Evolutionary conservation across 2,797 vertebrate genomes (phyloP), one percentile per base, ranked within the genome.

Genomic region (Darevskia nairensis): DNA sequence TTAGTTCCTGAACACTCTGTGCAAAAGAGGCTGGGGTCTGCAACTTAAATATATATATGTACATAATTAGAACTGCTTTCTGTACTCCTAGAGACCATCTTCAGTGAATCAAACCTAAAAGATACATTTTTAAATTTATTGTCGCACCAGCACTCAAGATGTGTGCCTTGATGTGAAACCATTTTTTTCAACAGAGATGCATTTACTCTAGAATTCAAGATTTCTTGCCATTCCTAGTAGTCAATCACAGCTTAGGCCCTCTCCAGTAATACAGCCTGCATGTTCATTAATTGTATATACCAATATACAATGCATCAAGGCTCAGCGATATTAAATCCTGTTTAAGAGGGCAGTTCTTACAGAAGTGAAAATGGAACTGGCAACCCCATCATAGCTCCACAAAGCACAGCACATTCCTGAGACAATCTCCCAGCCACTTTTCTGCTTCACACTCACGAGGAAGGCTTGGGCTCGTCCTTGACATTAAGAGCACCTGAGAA

Each of bases 11-110:
- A 91, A 99, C 99, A 90, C 99, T 99, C 96, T 99, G 99, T 91
- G 99, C 99, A 97, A 99, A 99, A 0, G 99, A 99, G 46, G 99
- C 99, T 64, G 99, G 99, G 85, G 99, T 99, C 98, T 99, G 99
- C 97, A 99, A 97, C 99, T 99, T 96, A 94, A 97, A 94, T 94
- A 93, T 96, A 93, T 96, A 87, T 82, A 46, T 84, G 21, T 61
- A 92, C 95, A 80, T 88, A 91, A 79, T 82, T 61, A 84, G 85
- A 80, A 79, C 10, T 92, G 88, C 84, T 69, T 29, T 92, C 76
- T 13, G 0, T 1, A 1, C 78, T 90, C 90, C 87, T 85, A 75
- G 90, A 85, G 17, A 32, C 1, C 80, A 50, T 17, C 78, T 46
- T 41, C 61, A 88, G 5, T 83, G 74, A 13, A 78, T 41, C 85